Percentiles rank a stretch among this genome's conserved stretches.
These are phyloP conservation scores for Tinamus major DNA, from an alignment of 2,797 vertebrate species.

Conservation along the genomic window DNA sequence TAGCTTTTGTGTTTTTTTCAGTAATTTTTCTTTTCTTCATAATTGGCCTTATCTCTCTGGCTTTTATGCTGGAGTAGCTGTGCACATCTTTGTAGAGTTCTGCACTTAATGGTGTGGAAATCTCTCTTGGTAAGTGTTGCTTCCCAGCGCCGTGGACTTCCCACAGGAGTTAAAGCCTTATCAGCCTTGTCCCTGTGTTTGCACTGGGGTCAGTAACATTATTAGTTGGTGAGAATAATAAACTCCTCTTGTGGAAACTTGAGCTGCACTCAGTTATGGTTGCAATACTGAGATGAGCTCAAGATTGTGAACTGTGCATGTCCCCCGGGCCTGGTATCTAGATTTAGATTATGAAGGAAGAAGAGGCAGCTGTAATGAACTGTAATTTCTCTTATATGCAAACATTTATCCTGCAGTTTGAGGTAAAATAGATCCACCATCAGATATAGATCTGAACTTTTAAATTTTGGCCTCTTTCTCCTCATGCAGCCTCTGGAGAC, in stretches of 20 bases:
- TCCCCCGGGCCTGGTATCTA: background rate
- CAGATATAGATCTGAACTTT: background rate
- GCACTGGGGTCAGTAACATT: background rate
- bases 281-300: background rate
- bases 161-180: background rate
- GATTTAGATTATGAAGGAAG: background rate
- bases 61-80: background rate
- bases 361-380: background rate
- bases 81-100: background rate
- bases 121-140: background rate
- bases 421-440: background rate
- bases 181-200: background rate
- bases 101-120: background rate
- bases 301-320: background rate
- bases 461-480: background rate
- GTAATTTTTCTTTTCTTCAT: background rate
- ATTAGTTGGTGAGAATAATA: background rate
- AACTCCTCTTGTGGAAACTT: background rate
- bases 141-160: background rate
- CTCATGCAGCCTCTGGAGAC: rapidly evolving
- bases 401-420: background rate
- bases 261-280: background rate
- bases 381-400: background rate
- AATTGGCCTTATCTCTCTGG: background rate
- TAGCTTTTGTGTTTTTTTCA: background rate